These are phyloP conservation scores for Sapajus apella DNA, from an alignment of 2,113 vertebrate species.

Conservation along the genomic window DNA sequence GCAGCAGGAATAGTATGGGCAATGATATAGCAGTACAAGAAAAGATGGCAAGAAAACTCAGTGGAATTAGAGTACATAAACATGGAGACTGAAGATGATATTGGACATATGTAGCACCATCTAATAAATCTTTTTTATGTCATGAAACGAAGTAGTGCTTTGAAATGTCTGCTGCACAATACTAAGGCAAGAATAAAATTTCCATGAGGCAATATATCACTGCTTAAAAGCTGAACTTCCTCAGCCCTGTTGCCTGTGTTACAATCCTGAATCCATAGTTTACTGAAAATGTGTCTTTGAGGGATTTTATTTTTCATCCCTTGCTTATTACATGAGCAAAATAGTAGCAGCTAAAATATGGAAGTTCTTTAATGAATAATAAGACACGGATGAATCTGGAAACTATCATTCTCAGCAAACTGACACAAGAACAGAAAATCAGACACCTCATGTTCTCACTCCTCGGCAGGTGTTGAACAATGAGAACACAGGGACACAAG, in stretches of 20 bases:
- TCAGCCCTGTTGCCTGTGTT: neutral
- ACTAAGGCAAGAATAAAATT: neutral
- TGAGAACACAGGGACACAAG: too few relatives aligned
- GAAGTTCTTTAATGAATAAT: neutral
- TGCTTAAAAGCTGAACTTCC: neutral
- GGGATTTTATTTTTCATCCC: neutral
- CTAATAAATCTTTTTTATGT: neutral
- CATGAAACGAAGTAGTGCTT: neutral
- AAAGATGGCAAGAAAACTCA: neutral
- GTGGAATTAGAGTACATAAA: neutral
- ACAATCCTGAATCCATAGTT: neutral
- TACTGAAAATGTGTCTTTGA: neutral
- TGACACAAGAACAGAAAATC: too few relatives aligned
- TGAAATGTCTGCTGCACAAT: neutral
- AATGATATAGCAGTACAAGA: neutral
- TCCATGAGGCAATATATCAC: neutral
- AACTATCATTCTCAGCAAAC: too few relatives aligned
- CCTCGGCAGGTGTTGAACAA: too few relatives aligned
- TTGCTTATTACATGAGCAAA: neutral
- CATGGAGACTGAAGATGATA: neutral
- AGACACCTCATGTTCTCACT: too few relatives aligned
- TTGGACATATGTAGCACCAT: neutral
- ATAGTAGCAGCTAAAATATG: neutral
- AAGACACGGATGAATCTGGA: neutral
- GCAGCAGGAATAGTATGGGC: neutral